Base-by-base conservation (phyloP, 2,888 invertebrate genomes). In the Pheosia tremula region DNA sequence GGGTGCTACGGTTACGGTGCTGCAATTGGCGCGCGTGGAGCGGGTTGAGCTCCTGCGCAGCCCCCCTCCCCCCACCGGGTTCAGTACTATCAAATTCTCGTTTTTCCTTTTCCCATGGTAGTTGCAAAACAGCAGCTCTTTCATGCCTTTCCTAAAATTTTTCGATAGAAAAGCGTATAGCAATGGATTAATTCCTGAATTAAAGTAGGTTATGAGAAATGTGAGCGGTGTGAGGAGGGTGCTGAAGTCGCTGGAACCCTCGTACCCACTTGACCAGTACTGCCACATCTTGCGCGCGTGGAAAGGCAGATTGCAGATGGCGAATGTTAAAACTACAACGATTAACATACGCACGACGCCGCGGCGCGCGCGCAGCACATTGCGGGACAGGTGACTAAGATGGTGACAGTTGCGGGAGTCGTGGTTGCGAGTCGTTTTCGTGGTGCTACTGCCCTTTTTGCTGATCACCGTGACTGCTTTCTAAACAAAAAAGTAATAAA, bases 321-420 rank as follows among this genome's bases (percentile, higher is more conserved):
- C 98, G 88, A 98, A 98, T 59, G 97, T 96, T 71, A 97, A 94
- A 57, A 98, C 98, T 57, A 98, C 97, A 41, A 97, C 96, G 67
- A 98, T 97, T 73, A 98, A 94, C 96, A 98, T 97, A 68, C 97
- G 96, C 72, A 98, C 97, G 57, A 98, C 98, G 57, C 97, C 97
- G 45, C 97, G 95, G 36, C 98, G 95, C 39, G 97, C 97, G 59
- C 96, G 95, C 66, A 98, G 87, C 10, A 97, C 96, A 84, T 97
- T 97, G 75, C 95, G 96, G 58, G 97, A 96, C 57, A 96, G 94
- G 72, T 96, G 96, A 45, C 96, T 95, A 79, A 96, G 94, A 81
- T 96, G 96, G 77, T 95, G 96, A 64, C 94, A 92, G 70, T 90
- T 89, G 62, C 94, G 90, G 9, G 90, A 71, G 68, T 92, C 91